Conservation (phyloP, 2,113 vertebrate species). For the Poeciliopsis occidentalis region DNA sequence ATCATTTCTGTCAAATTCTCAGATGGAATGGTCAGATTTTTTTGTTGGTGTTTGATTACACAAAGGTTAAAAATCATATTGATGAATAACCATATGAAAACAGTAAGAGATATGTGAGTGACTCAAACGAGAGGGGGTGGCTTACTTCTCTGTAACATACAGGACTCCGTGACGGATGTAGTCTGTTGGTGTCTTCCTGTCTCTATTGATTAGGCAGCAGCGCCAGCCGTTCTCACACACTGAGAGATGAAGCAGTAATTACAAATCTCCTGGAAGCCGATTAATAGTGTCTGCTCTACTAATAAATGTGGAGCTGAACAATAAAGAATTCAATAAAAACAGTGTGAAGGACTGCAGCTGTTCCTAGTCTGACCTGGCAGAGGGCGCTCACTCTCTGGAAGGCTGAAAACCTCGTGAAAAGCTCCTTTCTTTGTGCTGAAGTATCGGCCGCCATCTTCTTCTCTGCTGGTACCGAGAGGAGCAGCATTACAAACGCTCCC, state of each 20-base stretch:
- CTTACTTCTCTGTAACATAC: constrained; percentile 97
- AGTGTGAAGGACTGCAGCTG: background rate
- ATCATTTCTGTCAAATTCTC: background rate
- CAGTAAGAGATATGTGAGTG: background rate
- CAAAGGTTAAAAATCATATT: background rate
- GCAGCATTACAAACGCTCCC: constrained; percentile 74
- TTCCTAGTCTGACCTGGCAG: constrained; percentile 81
- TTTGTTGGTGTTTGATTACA: background rate
- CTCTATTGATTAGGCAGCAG: constrained; percentile 96
- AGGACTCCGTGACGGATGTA: constrained; percentile 96
- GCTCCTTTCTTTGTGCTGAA: constrained; percentile 90
- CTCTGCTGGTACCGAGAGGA: constrained; percentile 79
- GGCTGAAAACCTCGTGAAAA: constrained; percentile 93
- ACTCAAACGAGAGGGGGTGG: background rate
- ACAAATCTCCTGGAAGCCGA: background rate
- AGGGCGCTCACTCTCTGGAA: constrained; percentile 92
- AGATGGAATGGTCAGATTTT: background rate
- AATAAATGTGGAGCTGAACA: too few species aligned
- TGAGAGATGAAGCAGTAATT: constrained; percentile 47
- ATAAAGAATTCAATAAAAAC: too few species aligned
- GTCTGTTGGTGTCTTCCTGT: constrained; percentile 93
- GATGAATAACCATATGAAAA: background rate
- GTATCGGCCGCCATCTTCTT: constrained; percentile 87
- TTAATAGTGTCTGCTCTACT: background rate
- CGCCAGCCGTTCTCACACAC: constrained; percentile 95